phyloP scores from a whole-genome alignment of 2,888 invertebrate genomes.

The Orthosia incerta region DNA sequence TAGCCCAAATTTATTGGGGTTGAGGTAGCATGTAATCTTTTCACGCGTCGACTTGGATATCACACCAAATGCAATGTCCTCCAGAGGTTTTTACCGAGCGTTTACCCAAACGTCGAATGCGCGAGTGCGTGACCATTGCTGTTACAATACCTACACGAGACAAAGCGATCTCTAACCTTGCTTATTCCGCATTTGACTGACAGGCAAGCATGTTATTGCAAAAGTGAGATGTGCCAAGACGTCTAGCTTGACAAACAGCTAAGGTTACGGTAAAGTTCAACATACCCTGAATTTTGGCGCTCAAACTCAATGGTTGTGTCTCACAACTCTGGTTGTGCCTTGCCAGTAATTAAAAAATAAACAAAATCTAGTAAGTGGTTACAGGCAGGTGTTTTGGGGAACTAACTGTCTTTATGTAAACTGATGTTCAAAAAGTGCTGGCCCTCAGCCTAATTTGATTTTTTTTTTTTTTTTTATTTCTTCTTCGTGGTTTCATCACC shows the following conservation, averaged over 20 bases:
- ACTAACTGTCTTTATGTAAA: too few relatives aligned
- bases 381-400: too few relatives aligned
- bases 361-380: too few relatives aligned
- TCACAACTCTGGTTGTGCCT: neutral
- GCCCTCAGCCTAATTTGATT: too few relatives aligned
- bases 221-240: constrained; percentile 24
- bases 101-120: neutral
- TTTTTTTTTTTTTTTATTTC: too few relatives aligned
- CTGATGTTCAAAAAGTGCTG: too few relatives aligned
- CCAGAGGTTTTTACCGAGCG: too few relatives aligned
- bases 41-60: too few relatives aligned
- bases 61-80: too few relatives aligned
- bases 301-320: neutral
- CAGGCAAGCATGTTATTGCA: constrained; percentile 1
- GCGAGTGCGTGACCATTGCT: neutral
- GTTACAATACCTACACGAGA: neutral
- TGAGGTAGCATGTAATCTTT: neutral
- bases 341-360: too few relatives aligned
- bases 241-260: neutral
- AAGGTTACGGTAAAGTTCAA: neutral
- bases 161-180: neutral
- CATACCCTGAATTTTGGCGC: neutral
- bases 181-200: neutral
- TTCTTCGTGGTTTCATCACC: too few relatives aligned
- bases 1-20: neutral